These are phyloP conservation scores for Ameiurus melas DNA, from an alignment of 2,113 vertebrate genomes.

Conservation along the genomic window DNA sequence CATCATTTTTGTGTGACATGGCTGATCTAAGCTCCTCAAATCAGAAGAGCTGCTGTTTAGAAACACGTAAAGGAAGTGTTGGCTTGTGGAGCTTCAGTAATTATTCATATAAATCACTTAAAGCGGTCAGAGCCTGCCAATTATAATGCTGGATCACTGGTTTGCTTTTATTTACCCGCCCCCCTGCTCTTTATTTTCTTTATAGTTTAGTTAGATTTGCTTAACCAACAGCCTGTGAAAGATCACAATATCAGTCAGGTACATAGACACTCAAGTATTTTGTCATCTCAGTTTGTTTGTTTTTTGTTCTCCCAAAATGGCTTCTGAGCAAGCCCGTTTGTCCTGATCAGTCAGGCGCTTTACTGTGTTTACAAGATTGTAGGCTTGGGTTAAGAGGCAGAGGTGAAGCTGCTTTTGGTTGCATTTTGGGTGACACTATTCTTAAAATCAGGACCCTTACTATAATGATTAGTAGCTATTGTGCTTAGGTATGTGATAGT, in stretches of 20 bases:
- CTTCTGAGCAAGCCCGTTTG: constrained; percentile 59
- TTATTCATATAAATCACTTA: constrained; percentile 57
- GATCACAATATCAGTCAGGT: constrained; percentile 49
- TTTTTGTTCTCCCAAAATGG: constrained; percentile 49
- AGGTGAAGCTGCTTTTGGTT: constrained; percentile 46
- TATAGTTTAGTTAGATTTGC: constrained; percentile 58
- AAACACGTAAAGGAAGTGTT: constrained; percentile 56
- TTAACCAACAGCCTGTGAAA: constrained; percentile 56
- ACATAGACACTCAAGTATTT: constrained; percentile 46
- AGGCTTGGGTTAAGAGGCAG: constrained; percentile 62
- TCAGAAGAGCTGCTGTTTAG: constrained; percentile 55
- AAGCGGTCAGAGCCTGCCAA: constrained; percentile 54
- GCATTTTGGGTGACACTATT: constrained; percentile 45
- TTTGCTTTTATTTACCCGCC: constrained; percentile 53
- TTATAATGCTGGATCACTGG: constrained; percentile 47
- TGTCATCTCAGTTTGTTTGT: constrained; percentile 56
- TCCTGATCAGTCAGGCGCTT: constrained; percentile 69
- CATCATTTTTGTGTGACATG: constrained; percentile 52
- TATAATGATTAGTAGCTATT: constrained; percentile 50
- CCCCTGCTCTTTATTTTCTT: constrained; percentile 48
- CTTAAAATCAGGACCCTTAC: constrained; percentile 65
- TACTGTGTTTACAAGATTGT: constrained; percentile 70
- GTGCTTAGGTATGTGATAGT: constrained; percentile 27
- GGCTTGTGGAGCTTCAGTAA: constrained; percentile 64
- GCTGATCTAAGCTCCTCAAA: constrained; percentile 59